Base-by-base conservation (phyloP, 1,140 invertebrate species). In the Sitodiplosis mosellana region DNA sequence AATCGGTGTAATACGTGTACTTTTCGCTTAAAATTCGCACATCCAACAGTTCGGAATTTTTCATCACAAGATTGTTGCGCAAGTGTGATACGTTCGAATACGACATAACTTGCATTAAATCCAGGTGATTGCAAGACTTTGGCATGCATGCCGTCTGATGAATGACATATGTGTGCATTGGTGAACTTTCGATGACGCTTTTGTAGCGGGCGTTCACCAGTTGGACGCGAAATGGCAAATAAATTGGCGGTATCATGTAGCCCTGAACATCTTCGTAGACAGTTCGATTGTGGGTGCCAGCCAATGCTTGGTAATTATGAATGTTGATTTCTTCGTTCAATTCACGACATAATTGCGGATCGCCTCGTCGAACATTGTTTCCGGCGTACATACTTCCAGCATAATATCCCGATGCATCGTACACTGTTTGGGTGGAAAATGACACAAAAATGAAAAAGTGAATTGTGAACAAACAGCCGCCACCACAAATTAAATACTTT, bases 61-160 rank as follows among this genome's bases (percentile, higher is more conserved):
- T 43, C 15, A 43, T 12, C 5, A 43, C n/a, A n/a, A 43, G 18
- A 43, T 21, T 21, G 20, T 43, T 43, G 5, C 41, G 6, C 11
- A 43, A 21, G 20, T 43, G n/a, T 21, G 41, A 18, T 4, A 43
- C 11, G 6, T 15, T n/a, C 11, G n/a, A 2, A 19, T 43, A 43
- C 6, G 43, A 45, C 43, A 45, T 45, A 22, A 45, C 43, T 45
- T 45, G 43, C 2, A 27, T 2, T n/a, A 45, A 33, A 45, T 45
- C 43, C 6, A 11, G 2, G 14, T 33, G 14, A 11, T 10, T 33
- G 22, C 43, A 45, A 8, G 43, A 45, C 22, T 33, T 11, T 15
- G 43, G 43, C 22, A 45, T n/a, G n/a, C 43, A 45, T 12, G 17
- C 43, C 7, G 14, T 27, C 33, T 22, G 20, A 18, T 18, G n/a